These are phyloP conservation scores for Orbicella faveolata DNA, from an alignment of 64 coral and sea anemone species.

Conservation along the genomic window DNA sequence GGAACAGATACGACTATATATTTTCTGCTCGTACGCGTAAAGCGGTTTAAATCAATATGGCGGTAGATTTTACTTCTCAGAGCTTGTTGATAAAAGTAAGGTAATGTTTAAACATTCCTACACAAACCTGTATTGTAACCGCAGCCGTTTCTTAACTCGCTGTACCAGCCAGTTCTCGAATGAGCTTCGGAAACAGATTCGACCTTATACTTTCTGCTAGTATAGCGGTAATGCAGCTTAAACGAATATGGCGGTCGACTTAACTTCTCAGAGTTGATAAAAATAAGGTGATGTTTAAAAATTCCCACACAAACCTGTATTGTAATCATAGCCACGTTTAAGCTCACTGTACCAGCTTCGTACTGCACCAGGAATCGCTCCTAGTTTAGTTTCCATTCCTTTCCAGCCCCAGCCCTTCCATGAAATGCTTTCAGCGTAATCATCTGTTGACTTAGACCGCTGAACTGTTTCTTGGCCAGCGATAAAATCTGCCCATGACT, in stretches of 20 bases:
- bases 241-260: no score
- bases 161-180: background rate
- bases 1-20: no score
- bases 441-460: constrained; percentile 4
- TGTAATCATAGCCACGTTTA: background rate
- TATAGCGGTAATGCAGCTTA: no score
- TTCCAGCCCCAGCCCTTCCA: constrained; percentile 64
- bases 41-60: no score
- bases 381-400: constrained; percentile 29
- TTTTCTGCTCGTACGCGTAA: no score
- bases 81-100: no score
- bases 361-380: constrained; percentile 47
- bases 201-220: no score
- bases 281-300: no score
- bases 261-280: no score
- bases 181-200: no score
- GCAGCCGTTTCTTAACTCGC: background rate
- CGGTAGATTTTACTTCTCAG: no score
- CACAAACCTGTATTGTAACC: background rate
- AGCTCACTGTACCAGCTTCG: constrained; percentile 40
- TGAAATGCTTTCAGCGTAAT: constrained; percentile 35
- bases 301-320: background rate
- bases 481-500: constrained; percentile 56
- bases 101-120: background rate
- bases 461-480: constrained; percentile 14